phyloP scores from a whole-genome alignment of 1,140 invertebrate genomes.

The Lysiphlebus fabarum region DNA sequence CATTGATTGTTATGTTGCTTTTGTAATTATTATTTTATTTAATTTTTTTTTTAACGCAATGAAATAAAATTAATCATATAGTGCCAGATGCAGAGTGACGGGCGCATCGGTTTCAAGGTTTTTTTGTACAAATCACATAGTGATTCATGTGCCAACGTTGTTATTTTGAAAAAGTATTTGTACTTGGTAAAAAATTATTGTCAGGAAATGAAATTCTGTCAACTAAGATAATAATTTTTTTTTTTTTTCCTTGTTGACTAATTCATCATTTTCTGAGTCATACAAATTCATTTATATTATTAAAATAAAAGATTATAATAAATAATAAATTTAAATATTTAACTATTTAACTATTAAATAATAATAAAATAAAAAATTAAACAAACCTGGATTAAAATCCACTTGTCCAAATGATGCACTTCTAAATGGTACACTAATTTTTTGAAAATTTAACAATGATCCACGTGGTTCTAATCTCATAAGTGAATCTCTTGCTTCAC shows the following conservation, averaged over 20 bases:
- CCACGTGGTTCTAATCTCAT: slow-evolving; percentile 49
- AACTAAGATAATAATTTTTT: background rate
- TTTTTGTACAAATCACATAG: slow-evolving; percentile 5
- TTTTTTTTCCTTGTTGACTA: slow-evolving; percentile 1
- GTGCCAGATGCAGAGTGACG: slow-evolving; percentile 18
- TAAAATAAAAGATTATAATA: background rate
- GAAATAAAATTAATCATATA: slow-evolving; percentile 4
- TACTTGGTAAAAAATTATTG: slow-evolving; percentile 8
- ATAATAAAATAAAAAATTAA: slow-evolving; percentile 2
- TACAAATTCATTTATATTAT: background rate
- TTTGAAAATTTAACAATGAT: slow-evolving; percentile 39
- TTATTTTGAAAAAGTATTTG: slow-evolving; percentile 23
- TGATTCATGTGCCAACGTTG: slow-evolving; percentile 22
- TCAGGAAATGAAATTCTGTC: slow-evolving; percentile 10
- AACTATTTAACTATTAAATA: background rate
- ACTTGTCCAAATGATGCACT: slow-evolving; percentile 83
- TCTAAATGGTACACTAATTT: slow-evolving; percentile 58
- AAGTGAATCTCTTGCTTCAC: slow-evolving; percentile 40
- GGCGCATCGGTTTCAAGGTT: slow-evolving; percentile 26
- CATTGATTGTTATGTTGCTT: no score
- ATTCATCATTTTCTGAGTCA: background rate
- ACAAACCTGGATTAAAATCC: slow-evolving; percentile 59
- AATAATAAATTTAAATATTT: background rate
- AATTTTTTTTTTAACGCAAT: no score
- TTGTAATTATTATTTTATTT: no score